phyloP scores from a whole-genome alignment of 2,797 vertebrate genomes.

The Chrysocyon brachyurus region DNA sequence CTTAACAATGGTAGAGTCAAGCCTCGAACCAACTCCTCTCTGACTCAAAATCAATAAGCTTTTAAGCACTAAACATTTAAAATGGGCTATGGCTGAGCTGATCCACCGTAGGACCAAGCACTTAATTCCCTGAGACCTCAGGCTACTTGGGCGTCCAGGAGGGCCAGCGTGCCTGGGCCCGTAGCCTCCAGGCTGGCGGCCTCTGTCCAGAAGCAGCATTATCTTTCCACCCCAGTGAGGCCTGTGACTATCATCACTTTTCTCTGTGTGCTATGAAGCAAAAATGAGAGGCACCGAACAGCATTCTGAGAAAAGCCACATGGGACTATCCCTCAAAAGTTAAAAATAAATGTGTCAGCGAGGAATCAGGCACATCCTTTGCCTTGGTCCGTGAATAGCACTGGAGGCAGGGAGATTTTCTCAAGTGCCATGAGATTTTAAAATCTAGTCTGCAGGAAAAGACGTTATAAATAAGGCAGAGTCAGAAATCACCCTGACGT shows the following conservation, averaged over 20 bases:
- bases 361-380: fast-evolving
- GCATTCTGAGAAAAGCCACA: not conserved
- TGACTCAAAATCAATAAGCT: not conserved
- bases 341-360: not conserved
- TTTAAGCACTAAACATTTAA: not conserved
- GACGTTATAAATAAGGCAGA: not conserved
- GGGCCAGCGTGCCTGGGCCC: fast-evolving
- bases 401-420: not conserved
- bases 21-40: not conserved
- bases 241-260: too few relatives aligned
- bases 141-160: fast-evolving
- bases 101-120: not conserved
- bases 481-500: not conserved
- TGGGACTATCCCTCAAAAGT: not conserved
- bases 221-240: not conserved
- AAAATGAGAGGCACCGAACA: not conserved
- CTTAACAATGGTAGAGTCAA: not conserved
- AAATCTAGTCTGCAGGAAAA: not conserved
- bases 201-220: not conserved
- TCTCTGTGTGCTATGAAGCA: not conserved
- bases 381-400: fast-evolving
- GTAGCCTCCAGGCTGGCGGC: not conserved
- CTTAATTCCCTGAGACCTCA: fast-evolving
- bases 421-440: not conserved
- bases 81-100: not conserved